Base-by-base conservation (phyloP, 2,888 invertebrate species). In the Coelopa pilipes region DNA sequence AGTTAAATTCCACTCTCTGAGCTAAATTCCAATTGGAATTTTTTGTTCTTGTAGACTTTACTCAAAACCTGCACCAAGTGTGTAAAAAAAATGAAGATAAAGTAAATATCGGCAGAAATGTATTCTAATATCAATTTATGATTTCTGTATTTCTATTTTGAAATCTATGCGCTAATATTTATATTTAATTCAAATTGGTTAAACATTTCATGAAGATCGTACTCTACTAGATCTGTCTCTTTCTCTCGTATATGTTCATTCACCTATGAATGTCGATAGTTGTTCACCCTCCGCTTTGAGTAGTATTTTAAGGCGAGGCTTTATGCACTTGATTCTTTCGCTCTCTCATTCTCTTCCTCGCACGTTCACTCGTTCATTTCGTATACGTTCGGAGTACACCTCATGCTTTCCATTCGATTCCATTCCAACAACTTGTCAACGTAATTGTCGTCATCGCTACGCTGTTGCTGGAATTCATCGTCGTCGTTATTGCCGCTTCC, bases 231-330 rank as follows among this genome's bases (percentile, higher is more conserved):
- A 34, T 34, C 34, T 24, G 24, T 62, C 24, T 34, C 34, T n/a
- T 62, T 62, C 34, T 62, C 24, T n/a, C 24, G 7, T 13, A 15
- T 15, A 10, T 10, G 21, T n/a, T 3, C 34, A 45, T 2, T 62
- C 10, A 12, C n/a, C 19, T 13, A 34, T 34, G n/a, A 1, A 34
- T 34, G 57, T 10, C 57, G 5, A n/a, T 24, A 62, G 62, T 24
- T 15, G 62, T 34, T 47, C 21, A 15, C 5, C 7, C 24, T 62
- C 12, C 49, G 34, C 53, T 63, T 65, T 45, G 46, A 65, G 72
- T 65, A n/a, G 49, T 12, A 66, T 72, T 66, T 75, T 74, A 77
- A 77, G 77, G 77, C 77, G 77, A 77, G 77, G 77, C 77, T 77
- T 34, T 49, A 15, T 55, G 65, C 46, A 65, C 17, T 46, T 49